phyloP scores from a whole-genome alignment of 2,113 vertebrate species.

The Mormoops blainvillei region DNA sequence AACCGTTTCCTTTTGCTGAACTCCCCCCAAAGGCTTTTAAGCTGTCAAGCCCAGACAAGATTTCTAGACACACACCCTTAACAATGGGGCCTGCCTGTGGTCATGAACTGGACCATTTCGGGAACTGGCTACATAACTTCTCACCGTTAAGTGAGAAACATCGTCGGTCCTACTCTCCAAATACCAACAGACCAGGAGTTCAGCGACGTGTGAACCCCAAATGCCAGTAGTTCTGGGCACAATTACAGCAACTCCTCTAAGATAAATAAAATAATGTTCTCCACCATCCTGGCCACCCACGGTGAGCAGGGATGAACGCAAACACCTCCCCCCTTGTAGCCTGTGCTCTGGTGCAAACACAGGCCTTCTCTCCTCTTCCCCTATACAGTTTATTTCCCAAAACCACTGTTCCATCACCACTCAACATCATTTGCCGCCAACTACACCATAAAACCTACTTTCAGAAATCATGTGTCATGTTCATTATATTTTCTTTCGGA shows the following conservation, averaged over 20 bases:
- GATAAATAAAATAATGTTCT: conserved; percentile 31
- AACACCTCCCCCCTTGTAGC: background rate
- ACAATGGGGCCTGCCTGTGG: background rate
- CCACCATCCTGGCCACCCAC: background rate
- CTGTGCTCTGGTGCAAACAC: background rate
- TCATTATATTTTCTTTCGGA: background rate
- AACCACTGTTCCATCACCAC: conserved; percentile 5
- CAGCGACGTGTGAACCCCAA: conserved; percentile 9
- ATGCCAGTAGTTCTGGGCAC: conserved; percentile 35
- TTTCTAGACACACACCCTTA: background rate
- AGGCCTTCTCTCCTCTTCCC: background rate
- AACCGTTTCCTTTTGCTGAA: background rate
- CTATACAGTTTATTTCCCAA: conserved; percentile 21
- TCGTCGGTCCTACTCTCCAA: background rate
- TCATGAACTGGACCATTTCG: background rate
- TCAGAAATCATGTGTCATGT: background rate
- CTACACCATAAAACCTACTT: background rate
- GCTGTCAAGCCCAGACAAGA: conserved; percentile 33
- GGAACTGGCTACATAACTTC: background rate
- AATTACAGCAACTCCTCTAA: conserved; percentile 41
- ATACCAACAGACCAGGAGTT: background rate
- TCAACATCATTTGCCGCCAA: background rate
- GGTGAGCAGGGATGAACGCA: background rate
- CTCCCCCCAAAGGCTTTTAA: conserved; percentile 36
- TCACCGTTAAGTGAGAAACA: background rate